Evolutionary conservation across 2,888 invertebrate genomes (phyloP), one percentile per base, ranked within the genome.

Genomic region (Nomada flava): DNA sequence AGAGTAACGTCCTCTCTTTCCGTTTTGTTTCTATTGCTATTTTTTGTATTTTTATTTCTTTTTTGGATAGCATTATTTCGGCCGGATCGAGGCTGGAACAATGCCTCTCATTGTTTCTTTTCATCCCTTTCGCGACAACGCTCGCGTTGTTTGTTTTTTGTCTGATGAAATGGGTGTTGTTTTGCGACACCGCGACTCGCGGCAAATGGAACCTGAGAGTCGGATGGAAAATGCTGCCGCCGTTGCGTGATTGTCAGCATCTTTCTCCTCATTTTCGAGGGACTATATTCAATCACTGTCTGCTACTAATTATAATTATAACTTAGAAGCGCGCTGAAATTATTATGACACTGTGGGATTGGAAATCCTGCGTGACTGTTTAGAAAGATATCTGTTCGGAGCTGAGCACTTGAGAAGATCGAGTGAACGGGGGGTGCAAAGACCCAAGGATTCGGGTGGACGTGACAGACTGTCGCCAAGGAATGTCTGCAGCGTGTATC

Each of bases 231-330:
- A 29, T n/a, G 9, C 15, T 36, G 57, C 26, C 47, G 47, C n/a
- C 13, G 69, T 23, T 57, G 57, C 26, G 15, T 20, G 59, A 69
- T 69, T 59, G 59, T 69, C 59, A 47, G 47, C 57, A n/a, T 69
- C 57, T 36, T 36, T 36, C 36, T 7, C 7, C 36, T 36, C 36
- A 36, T 36, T 36, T 36, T 36, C 36, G 7, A 5, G 36, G 36
- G 5, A 7, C 36, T 36, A 36, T 36, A 7, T 7, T 36, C 36
- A 7, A 36, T 36, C 5, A 7, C 36, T 36, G 36, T 36, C 36
- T 36, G 7, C 36, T 1, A 7, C 36, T 36, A 36, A 36, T 36
- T 36, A 7, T 36, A 36, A 36, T 36, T 36, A 7, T 0, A 36
- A 36, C 1, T 36, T 36, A 36, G 7, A 9, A 7, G 7, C 7